A percentile compares a stretch with the other conserved stretches of the same genome.
Conservation (phyloP, 92 coral and sea anemone genomes). For the Palythoa grandiflora region DNA sequence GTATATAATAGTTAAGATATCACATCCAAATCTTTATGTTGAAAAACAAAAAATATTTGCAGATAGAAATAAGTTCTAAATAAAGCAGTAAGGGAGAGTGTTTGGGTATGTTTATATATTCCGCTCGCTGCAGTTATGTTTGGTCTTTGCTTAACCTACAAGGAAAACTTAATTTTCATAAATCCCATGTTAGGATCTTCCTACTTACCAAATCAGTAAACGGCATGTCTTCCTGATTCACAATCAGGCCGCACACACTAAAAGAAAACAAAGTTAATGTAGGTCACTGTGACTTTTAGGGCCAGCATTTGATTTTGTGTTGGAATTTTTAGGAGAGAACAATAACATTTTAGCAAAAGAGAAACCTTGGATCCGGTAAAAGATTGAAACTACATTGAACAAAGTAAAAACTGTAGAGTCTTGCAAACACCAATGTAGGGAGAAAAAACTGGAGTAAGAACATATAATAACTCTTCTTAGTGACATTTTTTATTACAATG, state of each 20-base stretch:
- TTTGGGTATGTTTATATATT: too few species aligned
- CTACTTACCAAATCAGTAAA: constrained; percentile 87
- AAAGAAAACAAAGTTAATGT: constrained; percentile 1
- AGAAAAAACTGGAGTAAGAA: not conserved
- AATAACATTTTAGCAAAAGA: not conserved
- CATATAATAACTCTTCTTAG: too few species aligned
- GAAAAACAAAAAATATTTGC: too few species aligned
- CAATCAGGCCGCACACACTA: constrained; percentile 96
- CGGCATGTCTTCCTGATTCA: constrained; percentile 98
- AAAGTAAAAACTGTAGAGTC: not conserved
- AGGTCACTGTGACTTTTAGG: not conserved
- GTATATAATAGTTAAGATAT: too few species aligned
- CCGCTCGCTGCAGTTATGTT: too few species aligned
- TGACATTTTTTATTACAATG: too few species aligned
- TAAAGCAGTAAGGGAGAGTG: too few species aligned
- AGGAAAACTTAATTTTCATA: not conserved
- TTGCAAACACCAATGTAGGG: not conserved
- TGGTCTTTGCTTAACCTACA: too few species aligned
- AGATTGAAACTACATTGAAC: not conserved
- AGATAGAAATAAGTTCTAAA: too few species aligned
- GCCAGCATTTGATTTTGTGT: not conserved
- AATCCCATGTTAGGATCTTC: not conserved
- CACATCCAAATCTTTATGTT: too few species aligned
- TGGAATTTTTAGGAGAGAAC: not conserved
- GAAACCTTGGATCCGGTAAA: not conserved